Evolutionary conservation across 2,888 invertebrate species (phyloP).

Genomic region (Sarcophaga carnaria): DNA sequence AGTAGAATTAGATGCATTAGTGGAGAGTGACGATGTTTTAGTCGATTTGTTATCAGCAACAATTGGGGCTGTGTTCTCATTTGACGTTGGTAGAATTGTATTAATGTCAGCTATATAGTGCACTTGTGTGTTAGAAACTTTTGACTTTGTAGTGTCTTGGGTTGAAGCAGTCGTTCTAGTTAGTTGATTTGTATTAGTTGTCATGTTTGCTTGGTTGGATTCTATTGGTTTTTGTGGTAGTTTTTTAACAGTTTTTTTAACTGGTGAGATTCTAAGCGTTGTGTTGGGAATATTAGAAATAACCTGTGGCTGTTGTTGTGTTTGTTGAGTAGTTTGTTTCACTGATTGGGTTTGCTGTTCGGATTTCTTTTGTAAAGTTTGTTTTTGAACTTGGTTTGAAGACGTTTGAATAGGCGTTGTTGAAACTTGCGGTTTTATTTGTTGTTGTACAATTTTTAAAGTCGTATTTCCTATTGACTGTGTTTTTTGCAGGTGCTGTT

Average conservation of each 20-base stretch:
- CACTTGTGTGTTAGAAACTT: conserved; percentile 55
- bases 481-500: conserved; percentile 37
- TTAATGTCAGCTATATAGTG: conserved; percentile 53
- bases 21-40: conserved; percentile 12
- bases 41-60: conserved; percentile 26
- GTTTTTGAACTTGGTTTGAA: conserved; percentile 62
- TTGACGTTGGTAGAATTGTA: conserved; percentile 27
- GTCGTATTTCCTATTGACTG: conserved; percentile 38
- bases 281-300: conserved; percentile 61
- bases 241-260: conserved; percentile 73
- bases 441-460: conserved; percentile 57
- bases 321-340: conserved; percentile 71
- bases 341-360: conserved; percentile 69
- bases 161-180: not conserved
- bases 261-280: conserved; percentile 54
- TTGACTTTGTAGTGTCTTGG: conserved; percentile 18
- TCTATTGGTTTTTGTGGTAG: conserved; percentile 78
- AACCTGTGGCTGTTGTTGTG: conserved; percentile 58
- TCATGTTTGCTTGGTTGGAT: not conserved
- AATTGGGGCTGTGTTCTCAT: conserved; percentile 9
- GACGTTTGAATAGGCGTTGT: conserved; percentile 72
- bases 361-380: conserved; percentile 28
- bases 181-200: conserved; percentile 43
- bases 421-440: conserved; percentile 49
- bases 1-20: conserved; percentile 50